Conservation (phyloP, 2,113 vertebrate species). For the Hippocampus zosterae region DNA sequence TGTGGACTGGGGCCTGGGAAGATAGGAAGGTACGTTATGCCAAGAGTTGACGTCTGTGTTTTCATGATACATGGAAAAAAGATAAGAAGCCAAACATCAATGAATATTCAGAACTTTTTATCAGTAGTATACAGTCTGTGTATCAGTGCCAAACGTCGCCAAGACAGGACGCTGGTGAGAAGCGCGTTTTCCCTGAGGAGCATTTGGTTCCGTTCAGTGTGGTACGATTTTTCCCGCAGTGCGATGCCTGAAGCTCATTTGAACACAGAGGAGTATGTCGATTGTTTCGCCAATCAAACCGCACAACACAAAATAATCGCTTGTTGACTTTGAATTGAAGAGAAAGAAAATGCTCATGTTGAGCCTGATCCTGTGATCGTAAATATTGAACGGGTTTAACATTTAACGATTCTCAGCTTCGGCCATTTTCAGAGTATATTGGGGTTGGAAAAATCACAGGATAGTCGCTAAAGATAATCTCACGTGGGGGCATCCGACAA, state of each 20-base stretch:
- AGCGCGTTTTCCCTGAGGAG: background rate
- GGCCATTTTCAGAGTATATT: too few species aligned
- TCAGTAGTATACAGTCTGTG: background rate
- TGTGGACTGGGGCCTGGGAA: constrained; percentile 17
- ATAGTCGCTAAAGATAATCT: too few species aligned
- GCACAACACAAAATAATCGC: too few species aligned
- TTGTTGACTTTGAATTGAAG: too few species aligned
- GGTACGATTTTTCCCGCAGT: background rate
- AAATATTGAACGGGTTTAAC: too few species aligned
- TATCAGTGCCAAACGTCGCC: background rate
- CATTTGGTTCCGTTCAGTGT: background rate
- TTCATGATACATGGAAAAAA: background rate
- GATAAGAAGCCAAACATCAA: constrained; percentile 27
- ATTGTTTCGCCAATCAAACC: too few species aligned
- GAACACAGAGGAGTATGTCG: too few species aligned
- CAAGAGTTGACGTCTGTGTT: constrained; percentile 21
- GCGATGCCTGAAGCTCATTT: background rate
- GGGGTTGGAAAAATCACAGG: too few species aligned
- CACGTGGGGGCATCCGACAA: too few species aligned
- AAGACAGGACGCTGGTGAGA: background rate
- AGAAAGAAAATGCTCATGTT: too few species aligned
- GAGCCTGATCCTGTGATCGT: too few species aligned
- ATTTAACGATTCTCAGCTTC: too few species aligned
- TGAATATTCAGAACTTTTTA: constrained; percentile 23
- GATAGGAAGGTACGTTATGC: constrained; percentile 18